These are phyloP conservation scores for Cydia strobilella DNA, from an alignment of 1,140 invertebrate genomes.

Conservation along the genomic window DNA sequence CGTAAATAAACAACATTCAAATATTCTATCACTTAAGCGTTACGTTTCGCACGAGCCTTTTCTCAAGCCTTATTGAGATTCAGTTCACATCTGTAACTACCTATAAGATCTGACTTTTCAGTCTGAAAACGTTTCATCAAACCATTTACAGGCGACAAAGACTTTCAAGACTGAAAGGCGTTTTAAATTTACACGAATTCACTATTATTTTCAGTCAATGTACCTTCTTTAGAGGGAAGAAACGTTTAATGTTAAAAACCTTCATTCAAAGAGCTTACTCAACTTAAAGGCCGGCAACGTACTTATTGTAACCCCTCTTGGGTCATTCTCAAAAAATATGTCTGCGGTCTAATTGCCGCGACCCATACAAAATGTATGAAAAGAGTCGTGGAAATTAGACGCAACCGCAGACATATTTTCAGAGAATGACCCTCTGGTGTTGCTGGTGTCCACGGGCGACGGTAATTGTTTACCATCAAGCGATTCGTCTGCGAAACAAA, in stretches of 20 bases:
- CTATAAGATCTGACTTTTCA: conserved; percentile 17
- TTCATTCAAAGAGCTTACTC: not conserved
- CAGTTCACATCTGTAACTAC: not conserved
- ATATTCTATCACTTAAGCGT: too few relatives aligned
- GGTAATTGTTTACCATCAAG: too few relatives aligned
- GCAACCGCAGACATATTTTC: too few relatives aligned
- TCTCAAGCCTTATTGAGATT: not conserved
- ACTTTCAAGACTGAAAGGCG: conserved; percentile 16
- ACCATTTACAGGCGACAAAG: conserved; percentile 8
- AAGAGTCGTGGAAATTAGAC: too few relatives aligned
- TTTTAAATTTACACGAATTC: conserved; percentile 9
- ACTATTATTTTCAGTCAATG: conserved; percentile 4
- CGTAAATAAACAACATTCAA: too few relatives aligned
- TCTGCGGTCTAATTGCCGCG: too few relatives aligned
- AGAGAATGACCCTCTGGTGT: too few relatives aligned
- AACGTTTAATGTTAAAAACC: not conserved
- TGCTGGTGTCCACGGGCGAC: not conserved
- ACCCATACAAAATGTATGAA: too few relatives aligned
- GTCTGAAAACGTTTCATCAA: conserved; percentile 12
- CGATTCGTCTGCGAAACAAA: too few relatives aligned
- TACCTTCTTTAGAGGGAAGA: not conserved
- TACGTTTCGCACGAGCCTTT: not conserved
- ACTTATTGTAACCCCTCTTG: not conserved
- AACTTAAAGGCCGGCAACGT: not conserved
- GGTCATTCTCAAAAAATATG: too few relatives aligned